These are phyloP conservation scores for Rhizoglyphus robini DNA, from an alignment of 1,140 invertebrate species.

Conservation along the genomic window DNA sequence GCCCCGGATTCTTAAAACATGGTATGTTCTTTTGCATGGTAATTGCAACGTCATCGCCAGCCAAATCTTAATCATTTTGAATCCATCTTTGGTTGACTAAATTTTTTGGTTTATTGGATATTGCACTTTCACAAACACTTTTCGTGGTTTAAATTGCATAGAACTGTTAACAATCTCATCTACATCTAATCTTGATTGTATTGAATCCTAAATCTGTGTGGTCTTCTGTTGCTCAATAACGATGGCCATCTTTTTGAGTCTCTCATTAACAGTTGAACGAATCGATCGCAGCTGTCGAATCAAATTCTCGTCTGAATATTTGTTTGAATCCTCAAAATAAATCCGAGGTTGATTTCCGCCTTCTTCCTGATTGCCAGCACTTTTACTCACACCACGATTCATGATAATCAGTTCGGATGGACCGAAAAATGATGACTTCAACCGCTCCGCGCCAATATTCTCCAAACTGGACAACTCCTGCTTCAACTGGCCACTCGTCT, in stretches of 20 bases:
- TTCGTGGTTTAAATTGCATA: no score
- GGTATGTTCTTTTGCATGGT: no score
- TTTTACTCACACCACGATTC: not conserved
- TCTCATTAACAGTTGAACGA: not conserved
- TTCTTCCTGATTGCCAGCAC: not conserved
- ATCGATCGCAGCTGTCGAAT: slow-evolving; percentile 6
- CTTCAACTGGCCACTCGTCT: not conserved
- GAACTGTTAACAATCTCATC: not conserved
- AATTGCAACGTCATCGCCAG: no score
- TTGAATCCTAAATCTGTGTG: slow-evolving; percentile 2
- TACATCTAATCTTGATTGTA: not conserved
- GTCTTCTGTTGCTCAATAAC: slow-evolving; percentile 11
- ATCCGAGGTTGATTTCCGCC: not conserved
- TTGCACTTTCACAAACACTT: no score
- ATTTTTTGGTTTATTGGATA: no score
- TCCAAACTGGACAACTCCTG: not conserved
- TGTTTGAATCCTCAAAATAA: not conserved
- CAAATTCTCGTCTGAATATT: not conserved
- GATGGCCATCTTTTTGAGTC: not conserved
- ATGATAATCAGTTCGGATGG: not conserved
- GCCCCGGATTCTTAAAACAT: no score
- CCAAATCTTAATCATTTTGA: no score
- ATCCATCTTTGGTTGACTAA: no score
- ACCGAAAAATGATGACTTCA: not conserved
- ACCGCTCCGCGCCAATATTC: not conserved